Conservation (phyloP, 2,113 vertebrate species). For the Pseudonaja textilis region DNA sequence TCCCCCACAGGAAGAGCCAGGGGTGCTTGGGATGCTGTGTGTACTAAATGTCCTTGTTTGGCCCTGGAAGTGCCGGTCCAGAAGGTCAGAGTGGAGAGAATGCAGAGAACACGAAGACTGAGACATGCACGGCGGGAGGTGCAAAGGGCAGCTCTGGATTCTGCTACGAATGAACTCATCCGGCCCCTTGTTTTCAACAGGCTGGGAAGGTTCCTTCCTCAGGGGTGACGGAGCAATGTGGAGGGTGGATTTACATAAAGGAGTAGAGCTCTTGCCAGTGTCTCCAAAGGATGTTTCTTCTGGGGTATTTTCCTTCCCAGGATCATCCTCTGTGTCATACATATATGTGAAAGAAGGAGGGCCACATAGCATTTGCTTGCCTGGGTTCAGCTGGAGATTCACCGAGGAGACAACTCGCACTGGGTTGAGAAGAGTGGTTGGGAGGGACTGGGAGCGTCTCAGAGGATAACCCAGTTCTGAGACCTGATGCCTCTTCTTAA, state of each 20-base stretch:
- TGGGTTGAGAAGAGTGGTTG: slow-evolving; percentile 78
- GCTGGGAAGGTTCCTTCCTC: slow-evolving; percentile 47
- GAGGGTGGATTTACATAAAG: slow-evolving; percentile 71
- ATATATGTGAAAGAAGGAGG: slow-evolving; percentile 84
- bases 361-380: slow-evolving; percentile 76
- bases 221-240: slow-evolving; percentile 68
- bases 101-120: slow-evolving; percentile 81
- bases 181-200: not conserved
- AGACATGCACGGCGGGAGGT: slow-evolving; percentile 63
- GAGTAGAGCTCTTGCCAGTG: slow-evolving; percentile 36
- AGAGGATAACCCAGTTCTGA: slow-evolving; percentile 72
- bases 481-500: slow-evolving; percentile 64
- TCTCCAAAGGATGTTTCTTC: slow-evolving; percentile 14
- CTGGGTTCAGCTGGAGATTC: slow-evolving; percentile 82
- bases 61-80: slow-evolving; percentile 69
- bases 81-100: slow-evolving; percentile 76
- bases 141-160: slow-evolving; percentile 58
- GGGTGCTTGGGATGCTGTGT: slow-evolving; percentile 83
- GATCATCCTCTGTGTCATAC: slow-evolving; percentile 68
- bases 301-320: slow-evolving; percentile 30
- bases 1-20: slow-evolving; percentile 51
- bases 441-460: slow-evolving; percentile 88
- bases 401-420: slow-evolving; percentile 87
- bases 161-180: slow-evolving; percentile 57
- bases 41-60: slow-evolving; percentile 77